Percentiles rank a stretch among this genome's conserved stretches.
Conservation (phyloP, 2,113 vertebrate species). For the Forbesichthys agassizii region DNA sequence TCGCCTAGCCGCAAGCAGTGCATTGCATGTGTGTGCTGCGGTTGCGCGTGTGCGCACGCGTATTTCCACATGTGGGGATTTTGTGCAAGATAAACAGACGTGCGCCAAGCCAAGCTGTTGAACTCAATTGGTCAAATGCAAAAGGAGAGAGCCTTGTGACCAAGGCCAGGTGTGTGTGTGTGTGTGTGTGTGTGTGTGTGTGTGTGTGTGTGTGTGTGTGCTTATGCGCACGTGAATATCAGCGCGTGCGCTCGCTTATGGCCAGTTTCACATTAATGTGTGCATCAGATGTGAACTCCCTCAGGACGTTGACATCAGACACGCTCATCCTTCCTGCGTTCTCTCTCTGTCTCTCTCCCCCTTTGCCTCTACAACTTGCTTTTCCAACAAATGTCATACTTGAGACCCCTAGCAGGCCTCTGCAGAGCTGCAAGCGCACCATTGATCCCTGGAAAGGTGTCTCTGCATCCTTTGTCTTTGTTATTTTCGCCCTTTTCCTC, state of each 20-base stretch:
- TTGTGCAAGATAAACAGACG: slow-evolving; percentile 42
- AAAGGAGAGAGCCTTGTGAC: slow-evolving; percentile 4
- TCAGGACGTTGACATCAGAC: slow-evolving; percentile 38
- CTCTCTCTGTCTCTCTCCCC: slow-evolving; percentile 1
- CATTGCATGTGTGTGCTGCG: slow-evolving; percentile 39
- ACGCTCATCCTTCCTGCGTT: neutral
- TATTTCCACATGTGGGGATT: slow-evolving; percentile 40
- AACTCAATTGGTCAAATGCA: slow-evolving; percentile 52
- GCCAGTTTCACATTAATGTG: slow-evolving; percentile 41
- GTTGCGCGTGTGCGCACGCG: slow-evolving; percentile 15
- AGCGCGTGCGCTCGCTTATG: neutral
- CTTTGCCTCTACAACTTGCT: neutral
- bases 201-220: neutral
- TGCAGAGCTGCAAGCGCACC: no score
- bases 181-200: neutral
- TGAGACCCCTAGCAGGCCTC: no score
- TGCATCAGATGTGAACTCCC: slow-evolving; percentile 54
- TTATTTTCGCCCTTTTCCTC: no score
- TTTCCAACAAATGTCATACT: neutral
- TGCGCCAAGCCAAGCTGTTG: slow-evolving; percentile 53
- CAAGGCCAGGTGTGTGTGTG: neutral
- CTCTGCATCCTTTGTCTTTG: no score
- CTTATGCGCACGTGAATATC: neutral
- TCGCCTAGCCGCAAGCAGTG: neutral
- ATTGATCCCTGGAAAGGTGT: no score